These are phyloP conservation scores for Labeo rohita DNA, from an alignment of 2,113 vertebrate species.

Conservation along the genomic window DNA sequence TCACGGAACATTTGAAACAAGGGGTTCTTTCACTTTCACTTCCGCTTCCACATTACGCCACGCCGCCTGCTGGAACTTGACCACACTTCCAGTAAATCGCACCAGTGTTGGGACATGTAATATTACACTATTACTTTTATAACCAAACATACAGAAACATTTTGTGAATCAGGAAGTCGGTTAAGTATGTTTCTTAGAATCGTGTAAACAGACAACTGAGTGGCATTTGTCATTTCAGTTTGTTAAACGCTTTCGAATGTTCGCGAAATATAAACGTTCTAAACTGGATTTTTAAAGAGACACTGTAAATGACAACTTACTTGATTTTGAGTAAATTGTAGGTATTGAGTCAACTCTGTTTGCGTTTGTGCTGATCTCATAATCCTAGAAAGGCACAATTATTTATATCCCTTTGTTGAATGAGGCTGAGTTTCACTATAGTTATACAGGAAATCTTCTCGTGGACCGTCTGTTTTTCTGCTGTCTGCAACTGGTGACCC, in stretches of 20 bases:
- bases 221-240: neutral
- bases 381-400: neutral
- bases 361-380: neutral
- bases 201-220: neutral
- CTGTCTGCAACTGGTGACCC: neutral
- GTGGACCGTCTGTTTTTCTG: neutral
- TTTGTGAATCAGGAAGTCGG: neutral
- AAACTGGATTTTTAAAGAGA: neutral
- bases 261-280: neutral
- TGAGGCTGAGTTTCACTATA: neutral
- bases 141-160: neutral
- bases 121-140: neutral
- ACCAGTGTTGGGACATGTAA: neutral
- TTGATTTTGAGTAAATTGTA: neutral
- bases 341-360: neutral
- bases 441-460: neutral
- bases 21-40: slow-evolving; percentile 39
- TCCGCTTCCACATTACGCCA: slow-evolving; percentile 3
- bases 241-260: neutral
- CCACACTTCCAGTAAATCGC: neutral
- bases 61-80: neutral
- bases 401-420: neutral
- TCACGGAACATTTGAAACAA: neutral
- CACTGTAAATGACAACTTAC: neutral
- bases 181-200: neutral